Percentiles rank a stretch among this genome's conserved stretches.
phyloP scores from a whole-genome alignment of 2,888 invertebrate species.

The Anoplius nigerrimus region DNA sequence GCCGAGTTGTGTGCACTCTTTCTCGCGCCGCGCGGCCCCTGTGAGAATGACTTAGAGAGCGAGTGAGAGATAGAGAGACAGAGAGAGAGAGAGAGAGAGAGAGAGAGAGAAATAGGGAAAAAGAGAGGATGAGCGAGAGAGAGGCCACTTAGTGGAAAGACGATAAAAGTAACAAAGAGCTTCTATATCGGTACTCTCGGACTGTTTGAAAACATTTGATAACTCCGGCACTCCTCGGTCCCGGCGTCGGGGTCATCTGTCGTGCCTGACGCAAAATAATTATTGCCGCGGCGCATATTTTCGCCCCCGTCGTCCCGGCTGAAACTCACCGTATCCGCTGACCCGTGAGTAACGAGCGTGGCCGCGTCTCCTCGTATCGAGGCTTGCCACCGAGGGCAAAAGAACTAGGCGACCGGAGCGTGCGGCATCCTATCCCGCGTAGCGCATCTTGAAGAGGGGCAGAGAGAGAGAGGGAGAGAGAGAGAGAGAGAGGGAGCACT shows the following conservation, averaged over 20 bases:
- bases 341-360: too few relatives aligned
- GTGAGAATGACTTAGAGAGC: too few relatives aligned
- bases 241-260: constrained; percentile 50
- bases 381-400: too few relatives aligned
- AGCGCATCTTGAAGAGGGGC: too few relatives aligned
- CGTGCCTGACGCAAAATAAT: constrained; percentile 45
- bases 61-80: constrained; percentile 12
- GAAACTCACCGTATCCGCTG: too few relatives aligned
- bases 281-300: constrained; percentile 30
- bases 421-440: too few relatives aligned
- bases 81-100: constrained; percentile 4
- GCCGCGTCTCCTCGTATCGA: too few relatives aligned
- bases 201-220: constrained; percentile 58
- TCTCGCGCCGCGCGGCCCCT: neutral
- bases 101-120: constrained; percentile 11
- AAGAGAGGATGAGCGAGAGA: constrained; percentile 9
- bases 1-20: constrained; percentile 5
- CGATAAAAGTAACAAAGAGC: constrained; percentile 54
- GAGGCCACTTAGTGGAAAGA: neutral
- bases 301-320: too few relatives aligned
- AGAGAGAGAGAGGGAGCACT: too few relatives aligned
- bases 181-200: constrained; percentile 43
- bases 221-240: constrained; percentile 31
- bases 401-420: too few relatives aligned
- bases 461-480: too few relatives aligned